Evolutionary conservation across 2,888 invertebrate genomes (phyloP).

Genomic region (Belgica antarctica): DNA sequence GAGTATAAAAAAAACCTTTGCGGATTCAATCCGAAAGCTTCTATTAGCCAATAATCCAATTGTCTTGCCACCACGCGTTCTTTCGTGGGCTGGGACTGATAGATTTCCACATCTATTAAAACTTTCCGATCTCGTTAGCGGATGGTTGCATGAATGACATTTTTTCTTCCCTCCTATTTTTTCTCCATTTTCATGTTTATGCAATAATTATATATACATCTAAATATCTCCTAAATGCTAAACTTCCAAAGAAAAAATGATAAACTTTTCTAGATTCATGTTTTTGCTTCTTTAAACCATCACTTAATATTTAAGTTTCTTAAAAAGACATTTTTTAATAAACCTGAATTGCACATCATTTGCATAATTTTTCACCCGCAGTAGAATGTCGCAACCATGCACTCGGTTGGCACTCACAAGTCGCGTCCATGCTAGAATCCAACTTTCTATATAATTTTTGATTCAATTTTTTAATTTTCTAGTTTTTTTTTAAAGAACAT

Average conservation of each 20-base stretch:
- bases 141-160: not conserved
- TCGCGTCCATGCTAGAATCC: slow-evolving; percentile 11
- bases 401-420: not conserved
- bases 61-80: not conserved
- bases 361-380: slow-evolving; percentile 21
- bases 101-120: slow-evolving; percentile 8
- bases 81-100: not conserved
- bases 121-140: not conserved
- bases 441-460: slow-evolving; percentile 38
- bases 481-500: slow-evolving; percentile 43
- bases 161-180: slow-evolving; percentile 6
- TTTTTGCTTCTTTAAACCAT: slow-evolving; percentile 29
- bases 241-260: slow-evolving; percentile 43
- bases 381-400: slow-evolving; percentile 6
- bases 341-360: slow-evolving; percentile 40
- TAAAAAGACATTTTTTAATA: slow-evolving; percentile 36
- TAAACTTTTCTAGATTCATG: slow-evolving; percentile 30
- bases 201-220: slow-evolving; percentile 40
- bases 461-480: slow-evolving; percentile 44
- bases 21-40: slow-evolving; percentile 13
- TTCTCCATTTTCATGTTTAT: slow-evolving; percentile 18
- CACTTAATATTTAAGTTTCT: slow-evolving; percentile 31
- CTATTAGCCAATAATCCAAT: slow-evolving; percentile 20
- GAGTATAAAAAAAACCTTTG: slow-evolving; percentile 17
- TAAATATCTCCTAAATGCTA: slow-evolving; percentile 41